Evolutionary conservation across 2,797 vertebrate genomes (phyloP), one percentile per base, ranked within the genome.

Genomic region (Chaetophractus vellerosus): DNA sequence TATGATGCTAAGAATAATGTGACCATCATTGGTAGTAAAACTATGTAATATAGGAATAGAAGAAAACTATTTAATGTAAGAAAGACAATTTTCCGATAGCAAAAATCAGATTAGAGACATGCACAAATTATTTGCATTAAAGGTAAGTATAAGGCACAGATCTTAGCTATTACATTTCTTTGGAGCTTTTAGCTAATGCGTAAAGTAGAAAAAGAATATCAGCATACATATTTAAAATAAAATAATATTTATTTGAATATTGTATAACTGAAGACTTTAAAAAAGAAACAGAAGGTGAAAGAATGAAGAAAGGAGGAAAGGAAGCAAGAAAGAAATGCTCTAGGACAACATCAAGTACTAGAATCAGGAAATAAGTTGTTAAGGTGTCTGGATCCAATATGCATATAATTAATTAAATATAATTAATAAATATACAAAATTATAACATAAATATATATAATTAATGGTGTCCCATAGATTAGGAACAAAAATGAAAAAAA

Each of bases 291-390:
- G 68, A 33, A 63, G 10, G 5, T 33, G 38, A 9, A 21, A n/a
- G n/a, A n/a, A n/a, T n/a, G n/a, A n/a, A n/a, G n/a, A n/a, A n/a
- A n/a, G 31, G 31, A 15, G 55, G 1, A 15, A 50, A 74, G 55
- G 3, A 1, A 92, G 31, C 31, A 64, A 41, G 18, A 9, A 8
- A 38, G 4, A 6, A 7, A 52, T 45, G 31, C 2, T 52, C 3
- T 57, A 28, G 45, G 2, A 11, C 28, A 31, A 78, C 80, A 48
- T 48, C 18, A 87, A 94, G 31, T 8, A 45, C n/a, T 93, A 59
- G 12, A 94, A 45, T 57, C n/a, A 92, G 33, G 74, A 72, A 81
- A 87, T 63, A 69, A 91, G n/a, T 57, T 45, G 76, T 57, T 55
- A 38, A 41, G 16, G 11, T 81, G 18, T 21, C 26, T 78, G 48